These are phyloP conservation scores for Fundulus diaphanus DNA, from an alignment of 2,797 vertebrate species.

Conservation along the genomic window DNA sequence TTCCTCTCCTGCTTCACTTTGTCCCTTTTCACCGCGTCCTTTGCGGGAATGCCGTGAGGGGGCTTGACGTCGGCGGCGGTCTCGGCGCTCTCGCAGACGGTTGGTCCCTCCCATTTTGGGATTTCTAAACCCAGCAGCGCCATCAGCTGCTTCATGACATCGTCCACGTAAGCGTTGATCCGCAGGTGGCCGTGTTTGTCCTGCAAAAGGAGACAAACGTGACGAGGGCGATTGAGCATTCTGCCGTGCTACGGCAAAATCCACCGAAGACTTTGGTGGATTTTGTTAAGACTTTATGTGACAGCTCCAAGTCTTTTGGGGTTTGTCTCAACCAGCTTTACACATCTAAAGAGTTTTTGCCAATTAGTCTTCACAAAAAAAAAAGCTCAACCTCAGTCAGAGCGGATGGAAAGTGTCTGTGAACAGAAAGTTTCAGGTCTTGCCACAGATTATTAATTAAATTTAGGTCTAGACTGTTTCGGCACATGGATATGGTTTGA, in stretches of 20 bases:
- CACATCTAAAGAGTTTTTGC: background rate
- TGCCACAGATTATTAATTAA: background rate
- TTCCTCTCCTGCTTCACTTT: conserved; percentile 60
- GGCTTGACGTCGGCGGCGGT: conserved; percentile 39
- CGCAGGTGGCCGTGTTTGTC: conserved; percentile 91
- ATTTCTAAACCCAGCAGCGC: conserved; percentile 87
- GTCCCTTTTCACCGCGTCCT: conserved; percentile 62
- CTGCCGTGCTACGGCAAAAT: background rate
- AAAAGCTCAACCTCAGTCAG: background rate
- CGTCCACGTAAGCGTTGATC: conserved; percentile 91
- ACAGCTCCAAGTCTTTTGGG: background rate
- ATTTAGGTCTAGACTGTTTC: background rate
- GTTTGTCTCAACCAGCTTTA: background rate
- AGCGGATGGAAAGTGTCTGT: background rate
- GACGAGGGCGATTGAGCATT: background rate
- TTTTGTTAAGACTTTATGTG: background rate
- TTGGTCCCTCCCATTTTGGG: conserved; percentile 88
- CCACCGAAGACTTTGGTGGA: background rate
- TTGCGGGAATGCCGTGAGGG: background rate
- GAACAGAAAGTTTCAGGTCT: background rate
- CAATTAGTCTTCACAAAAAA: background rate
- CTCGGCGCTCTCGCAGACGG: conserved; percentile 80
- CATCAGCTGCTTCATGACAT: conserved; percentile 91
- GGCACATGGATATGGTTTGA: background rate
- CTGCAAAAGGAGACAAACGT: conserved; percentile 48